phyloP scores from a whole-genome alignment of 2,113 vertebrate genomes.

The Periophthalmus modestus region DNA sequence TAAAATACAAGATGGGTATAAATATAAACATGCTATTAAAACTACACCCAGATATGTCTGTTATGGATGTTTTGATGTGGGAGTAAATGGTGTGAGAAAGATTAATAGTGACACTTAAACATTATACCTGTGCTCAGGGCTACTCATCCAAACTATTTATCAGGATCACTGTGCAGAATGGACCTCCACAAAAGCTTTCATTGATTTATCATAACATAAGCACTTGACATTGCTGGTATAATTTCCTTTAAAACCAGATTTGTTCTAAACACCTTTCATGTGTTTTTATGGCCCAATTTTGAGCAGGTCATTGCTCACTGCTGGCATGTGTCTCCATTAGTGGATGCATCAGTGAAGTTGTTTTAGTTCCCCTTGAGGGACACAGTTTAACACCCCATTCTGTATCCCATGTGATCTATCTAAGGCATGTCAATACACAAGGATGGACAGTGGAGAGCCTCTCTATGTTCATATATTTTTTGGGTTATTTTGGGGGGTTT shows the following conservation, averaged over 20 bases:
- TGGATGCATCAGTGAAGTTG: conserved; percentile 53
- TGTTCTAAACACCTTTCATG: conserved; percentile 63
- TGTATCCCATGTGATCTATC: conserved; percentile 63
- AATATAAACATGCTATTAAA: conserved; percentile 47
- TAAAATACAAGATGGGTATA: conserved; percentile 31
- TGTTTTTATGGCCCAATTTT: conserved; percentile 68
- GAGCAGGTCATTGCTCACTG: conserved; percentile 52
- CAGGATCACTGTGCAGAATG: conserved; percentile 46
- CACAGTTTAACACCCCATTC: conserved; percentile 47
- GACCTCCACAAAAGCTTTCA: conserved; percentile 61
- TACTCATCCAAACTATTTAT: conserved; percentile 41
- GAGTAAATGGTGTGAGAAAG: conserved; percentile 25
- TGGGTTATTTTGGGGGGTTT: too few species aligned
- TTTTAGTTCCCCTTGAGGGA: conserved; percentile 69
- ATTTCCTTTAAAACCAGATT: conserved; percentile 40
- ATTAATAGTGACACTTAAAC: conserved; percentile 42
- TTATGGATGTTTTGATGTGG: conserved; percentile 12
- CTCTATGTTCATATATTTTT: conserved; percentile 25
- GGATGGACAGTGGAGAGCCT: conserved; percentile 48
- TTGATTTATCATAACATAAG: conserved; percentile 68
- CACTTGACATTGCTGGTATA: conserved; percentile 29
- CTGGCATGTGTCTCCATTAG: conserved; percentile 68
- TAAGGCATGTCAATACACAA: conserved; percentile 61
- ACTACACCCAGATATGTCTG: conserved; percentile 28
- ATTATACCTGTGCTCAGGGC: conserved; percentile 57